A percentile compares a stretch with the other conserved stretches of the same genome.
Evolutionary conservation across 1,140 invertebrate genomes (phyloP).

Genomic region (Macrobrachium rosenbergii): DNA sequence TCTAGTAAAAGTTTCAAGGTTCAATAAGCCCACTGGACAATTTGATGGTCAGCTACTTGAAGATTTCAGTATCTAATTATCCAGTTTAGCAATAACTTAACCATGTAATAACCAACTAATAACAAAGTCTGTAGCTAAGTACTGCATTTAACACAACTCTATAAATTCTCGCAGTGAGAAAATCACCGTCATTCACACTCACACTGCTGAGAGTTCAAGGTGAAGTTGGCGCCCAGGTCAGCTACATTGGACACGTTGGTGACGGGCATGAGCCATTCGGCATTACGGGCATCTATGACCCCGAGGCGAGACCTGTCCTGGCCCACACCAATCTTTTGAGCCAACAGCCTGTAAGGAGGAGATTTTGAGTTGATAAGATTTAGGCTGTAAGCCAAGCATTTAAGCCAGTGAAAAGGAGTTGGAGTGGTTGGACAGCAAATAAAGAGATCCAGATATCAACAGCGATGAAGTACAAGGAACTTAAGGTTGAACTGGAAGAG

Average conservation of each 20-base stretch:
- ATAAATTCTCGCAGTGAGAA: too few species aligned
- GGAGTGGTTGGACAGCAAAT: neutral
- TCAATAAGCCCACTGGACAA: too few species aligned
- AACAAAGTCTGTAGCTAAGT: neutral
- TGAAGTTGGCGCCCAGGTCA: constrained; percentile 52
- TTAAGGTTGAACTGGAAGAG: too few species aligned
- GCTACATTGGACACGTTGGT: constrained; percentile 53
- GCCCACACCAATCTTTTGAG: constrained; percentile 27
- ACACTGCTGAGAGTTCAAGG: neutral
- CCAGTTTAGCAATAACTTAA: too few species aligned
- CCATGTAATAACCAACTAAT: too few species aligned
- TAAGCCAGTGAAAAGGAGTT: neutral
- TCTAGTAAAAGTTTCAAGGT: too few species aligned
- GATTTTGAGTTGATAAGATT: neutral
- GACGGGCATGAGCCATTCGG: constrained; percentile 7
- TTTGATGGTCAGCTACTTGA: too few species aligned
- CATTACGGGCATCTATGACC: constrained; percentile 32
- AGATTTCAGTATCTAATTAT: too few species aligned
- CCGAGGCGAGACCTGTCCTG: constrained; percentile 38
- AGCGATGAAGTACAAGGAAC: too few species aligned
- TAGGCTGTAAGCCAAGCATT: neutral
- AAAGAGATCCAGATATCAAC: too few species aligned
- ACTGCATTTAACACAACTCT: neutral
- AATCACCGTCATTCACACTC: neutral
- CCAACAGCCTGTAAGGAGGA: constrained; percentile 22